Conservation (phyloP, 2,797 vertebrate species). For the Siniperca undulata region DNA sequence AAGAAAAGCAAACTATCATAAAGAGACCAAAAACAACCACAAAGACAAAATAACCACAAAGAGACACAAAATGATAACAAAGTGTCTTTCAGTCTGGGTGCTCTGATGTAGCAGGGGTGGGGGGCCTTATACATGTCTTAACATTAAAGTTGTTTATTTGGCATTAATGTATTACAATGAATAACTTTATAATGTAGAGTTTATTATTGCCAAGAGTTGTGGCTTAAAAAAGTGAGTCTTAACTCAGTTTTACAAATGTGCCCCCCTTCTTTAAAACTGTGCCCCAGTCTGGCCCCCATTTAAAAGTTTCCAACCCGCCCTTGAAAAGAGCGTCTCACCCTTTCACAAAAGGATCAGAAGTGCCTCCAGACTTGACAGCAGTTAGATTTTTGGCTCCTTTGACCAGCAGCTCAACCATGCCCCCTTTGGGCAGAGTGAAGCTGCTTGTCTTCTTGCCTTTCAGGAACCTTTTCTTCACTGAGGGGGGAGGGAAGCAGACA, state of each 20-base stretch:
- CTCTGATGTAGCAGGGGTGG: neutral
- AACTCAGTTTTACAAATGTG: neutral
- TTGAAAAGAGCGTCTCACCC: conserved; percentile 84
- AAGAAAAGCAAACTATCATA: no score
- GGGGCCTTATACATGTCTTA: neutral
- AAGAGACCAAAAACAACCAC: neutral
- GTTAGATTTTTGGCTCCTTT: conserved; percentile 98
- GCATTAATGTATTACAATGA: neutral
- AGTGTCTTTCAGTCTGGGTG: neutral
- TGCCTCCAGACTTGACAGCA: conserved; percentile 94
- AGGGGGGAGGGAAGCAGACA: neutral
- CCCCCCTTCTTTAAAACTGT: neutral
- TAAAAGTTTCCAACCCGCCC: neutral
- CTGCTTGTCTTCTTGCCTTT: conserved; percentile 90
- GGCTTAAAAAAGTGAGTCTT: neutral
- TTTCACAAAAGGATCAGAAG: conserved; percentile 98
- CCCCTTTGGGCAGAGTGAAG: conserved; percentile 88
- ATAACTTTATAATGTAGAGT: neutral
- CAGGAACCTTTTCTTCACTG: conserved; percentile 92
- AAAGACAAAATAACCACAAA: neutral
- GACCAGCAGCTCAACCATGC: conserved; percentile 94
- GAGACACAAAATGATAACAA: neutral
- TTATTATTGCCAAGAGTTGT: neutral
- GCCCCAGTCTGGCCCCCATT: neutral
- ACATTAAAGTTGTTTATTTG: neutral